Evolutionary conservation across 1,140 invertebrate species (phyloP), one percentile per base, ranked within the genome.

Genomic region (Chymomyza costata): DNA sequence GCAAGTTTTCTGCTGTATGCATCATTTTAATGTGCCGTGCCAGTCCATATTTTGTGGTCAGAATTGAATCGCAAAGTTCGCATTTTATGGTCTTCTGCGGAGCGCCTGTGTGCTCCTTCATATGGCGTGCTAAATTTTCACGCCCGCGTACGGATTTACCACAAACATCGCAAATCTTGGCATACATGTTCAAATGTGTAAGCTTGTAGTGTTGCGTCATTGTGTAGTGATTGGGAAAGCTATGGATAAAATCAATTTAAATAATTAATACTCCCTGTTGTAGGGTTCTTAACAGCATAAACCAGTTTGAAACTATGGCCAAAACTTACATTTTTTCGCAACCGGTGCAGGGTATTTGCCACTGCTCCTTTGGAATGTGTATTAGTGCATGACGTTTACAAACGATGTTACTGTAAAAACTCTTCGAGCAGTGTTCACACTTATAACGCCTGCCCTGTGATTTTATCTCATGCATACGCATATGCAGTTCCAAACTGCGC

Each of bases 101-200:
- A 0, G 40, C 46, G 0, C 68, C 65, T 5, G 59, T 52, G 31
- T 82, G 74, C 25, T 82, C 74, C 45, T 70, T 44, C 78, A 81
- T 76, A 47, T 85, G 83, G 1, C 80, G 55, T 11, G 13, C 56
- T 30, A 85, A 46, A 2, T 66, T 66, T 14, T 71, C 68, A 0
- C 59, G 48, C 0, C 76, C 70, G 0, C 60, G 51, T 18, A 84
- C 58, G 1, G 74, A 65, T 34, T 85, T 84, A 1, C 82, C 83
- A 5, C 83, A 85, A 7, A 84, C 66, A 17, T 85, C 82, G 30
- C 83, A 85, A 13, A 84, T 82, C 47, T 83, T 83, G 13, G 69
- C 65, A 43, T 82, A 83, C 11, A 65, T 52, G 17, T 80, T 68
- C 14, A 80, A 38, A 31, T 85, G 83, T 8, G 80, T 74, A 15